Evolutionary conservation across 2,888 invertebrate species (phyloP), one percentile per base, ranked within the genome.

Genomic region (Synergus umbraculus): DNA sequence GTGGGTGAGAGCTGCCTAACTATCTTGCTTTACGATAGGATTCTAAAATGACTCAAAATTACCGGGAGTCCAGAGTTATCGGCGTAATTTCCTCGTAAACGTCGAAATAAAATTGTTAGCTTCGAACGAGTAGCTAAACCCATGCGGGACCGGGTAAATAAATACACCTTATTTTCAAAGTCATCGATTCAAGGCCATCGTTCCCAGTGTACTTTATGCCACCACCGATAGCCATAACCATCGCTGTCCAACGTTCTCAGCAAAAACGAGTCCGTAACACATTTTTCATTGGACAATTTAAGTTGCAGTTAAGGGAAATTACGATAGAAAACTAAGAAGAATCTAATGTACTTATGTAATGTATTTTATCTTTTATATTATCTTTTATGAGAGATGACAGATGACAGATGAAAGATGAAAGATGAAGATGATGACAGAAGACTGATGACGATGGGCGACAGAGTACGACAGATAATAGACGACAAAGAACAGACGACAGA

Each of bases 31-130:
- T 86, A 86, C 79, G 83, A 78, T 46, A 80, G 80, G 69, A 83
- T 78, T 83, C 82, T 85, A 86, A 87, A 86, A 86, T 83, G 80
- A 84, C 76, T 77, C 76, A 80, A 85, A 85, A 88, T 86, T 83
- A 84, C 83, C 83, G 63, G 84, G 77, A 86, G 86, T 83, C 82
- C 44, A 49, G 76, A 82, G 81, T 83, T 76, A 82, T 80, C 82
- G 44, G 76, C 83, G 85, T 87, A 86, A 88, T 87, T 87, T 81
- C 81, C 85, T 87, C 87, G 84, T 86, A 87, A 87, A 87, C 81
- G 86, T 88, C 87, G 77, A 81, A 86, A 86, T 85, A 83, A 86
- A 87, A 86, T 84, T 81, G 83, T 83, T 86, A 82, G 58, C 76
- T 67, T 79, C 80, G 78, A 73, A 76, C 63, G 77, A 44, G 43